Conservation (phyloP, 2,797 vertebrate genomes). For the Paedocypris micromegethes region DNA sequence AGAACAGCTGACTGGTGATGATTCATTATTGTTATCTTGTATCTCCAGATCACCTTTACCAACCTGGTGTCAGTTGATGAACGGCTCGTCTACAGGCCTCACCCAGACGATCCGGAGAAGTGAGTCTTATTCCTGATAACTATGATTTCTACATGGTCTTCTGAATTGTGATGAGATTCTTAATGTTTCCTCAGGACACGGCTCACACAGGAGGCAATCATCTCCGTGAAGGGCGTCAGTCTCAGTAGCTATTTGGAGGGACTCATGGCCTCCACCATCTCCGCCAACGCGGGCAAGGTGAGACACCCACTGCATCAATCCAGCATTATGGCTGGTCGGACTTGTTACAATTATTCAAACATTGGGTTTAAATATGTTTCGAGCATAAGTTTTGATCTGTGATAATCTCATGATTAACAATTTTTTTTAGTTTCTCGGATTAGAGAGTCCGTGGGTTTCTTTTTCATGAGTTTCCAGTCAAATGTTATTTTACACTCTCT, state of each 20-base stretch:
- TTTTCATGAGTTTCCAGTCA: too few relatives aligned
- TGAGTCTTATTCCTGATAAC: constrained; percentile 56
- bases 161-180: background rate
- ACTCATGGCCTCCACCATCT: constrained; percentile 89
- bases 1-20: background rate
- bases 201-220: constrained; percentile 96
- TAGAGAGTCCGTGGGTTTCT: too few relatives aligned
- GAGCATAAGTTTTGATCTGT: too few relatives aligned
- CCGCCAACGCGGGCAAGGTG: constrained; percentile 92
- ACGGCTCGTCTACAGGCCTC: constrained; percentile 88
- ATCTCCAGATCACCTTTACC: constrained; percentile 86
- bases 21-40: constrained; percentile 7
- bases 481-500: too few relatives aligned
- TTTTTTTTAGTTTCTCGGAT: too few relatives aligned
- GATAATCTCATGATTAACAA: too few relatives aligned
- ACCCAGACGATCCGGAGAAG: constrained; percentile 87
- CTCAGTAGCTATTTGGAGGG: constrained; percentile 95
- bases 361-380: too few relatives aligned
- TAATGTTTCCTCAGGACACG: constrained; percentile 71
- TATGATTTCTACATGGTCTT: background rate
- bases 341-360: too few relatives aligned
- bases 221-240: constrained; percentile 94
- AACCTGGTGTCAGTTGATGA: constrained; percentile 97
- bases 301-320: constrained; percentile 33
- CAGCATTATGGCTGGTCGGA: too few relatives aligned